phyloP scores from a whole-genome alignment of 2,113 vertebrate species.

The Gasterosteus nipponicus region DNA sequence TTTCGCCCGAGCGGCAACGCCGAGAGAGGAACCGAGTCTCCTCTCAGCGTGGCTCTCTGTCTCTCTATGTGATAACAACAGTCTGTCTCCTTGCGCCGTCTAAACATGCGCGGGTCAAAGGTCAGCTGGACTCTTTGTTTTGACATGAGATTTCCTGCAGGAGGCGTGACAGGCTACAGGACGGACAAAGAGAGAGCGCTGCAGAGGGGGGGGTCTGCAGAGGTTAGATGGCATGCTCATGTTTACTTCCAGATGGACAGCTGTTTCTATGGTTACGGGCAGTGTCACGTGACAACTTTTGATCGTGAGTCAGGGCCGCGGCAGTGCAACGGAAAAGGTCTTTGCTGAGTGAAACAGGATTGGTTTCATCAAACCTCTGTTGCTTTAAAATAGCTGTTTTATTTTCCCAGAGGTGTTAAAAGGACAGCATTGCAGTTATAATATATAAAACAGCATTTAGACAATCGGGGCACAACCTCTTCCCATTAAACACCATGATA shows the following conservation, averaged over 20 bases:
- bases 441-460: neutral
- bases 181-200: slow-evolving; percentile 21
- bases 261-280: slow-evolving; percentile 71
- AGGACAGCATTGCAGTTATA: neutral
- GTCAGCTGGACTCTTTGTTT: slow-evolving; percentile 68
- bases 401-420: slow-evolving; percentile 4
- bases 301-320: neutral
- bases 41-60: slow-evolving; percentile 23
- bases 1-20: neutral
- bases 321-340: neutral
- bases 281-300: slow-evolving; percentile 20
- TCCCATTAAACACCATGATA: neutral
- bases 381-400: slow-evolving; percentile 6
- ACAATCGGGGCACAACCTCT: neutral
- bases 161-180: slow-evolving; percentile 59
- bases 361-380: neutral
- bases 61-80: slow-evolving; percentile 63
- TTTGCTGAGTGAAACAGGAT: neutral
- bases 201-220: slow-evolving; percentile 43
- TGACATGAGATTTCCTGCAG: slow-evolving; percentile 74
- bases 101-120: slow-evolving; percentile 70
- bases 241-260: slow-evolving; percentile 67
- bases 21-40: slow-evolving; percentile 27
- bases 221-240: slow-evolving; percentile 55
- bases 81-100: slow-evolving; percentile 59